Conservation (phyloP, 2,797 vertebrate species). For the Pelochelys cantorii region DNA sequence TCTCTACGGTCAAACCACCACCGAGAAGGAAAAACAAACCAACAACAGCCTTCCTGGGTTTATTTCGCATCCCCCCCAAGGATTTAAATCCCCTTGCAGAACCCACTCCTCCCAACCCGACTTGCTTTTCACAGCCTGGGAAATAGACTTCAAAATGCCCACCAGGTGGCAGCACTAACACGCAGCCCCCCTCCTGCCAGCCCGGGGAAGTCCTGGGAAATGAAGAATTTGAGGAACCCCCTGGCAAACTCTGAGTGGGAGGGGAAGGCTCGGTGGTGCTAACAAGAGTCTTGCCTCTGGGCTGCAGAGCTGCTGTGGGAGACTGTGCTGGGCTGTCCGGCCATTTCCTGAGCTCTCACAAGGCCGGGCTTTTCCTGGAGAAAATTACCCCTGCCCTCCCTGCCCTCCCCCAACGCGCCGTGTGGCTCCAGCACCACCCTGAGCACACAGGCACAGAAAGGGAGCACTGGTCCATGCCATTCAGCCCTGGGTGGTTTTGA, state of each 20-base stretch:
- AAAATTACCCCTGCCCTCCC: slow-evolving; percentile 6
- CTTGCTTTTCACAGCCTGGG: not conserved
- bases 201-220: not conserved
- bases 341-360: slow-evolving; percentile 26
- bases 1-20: not conserved
- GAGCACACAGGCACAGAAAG: not conserved
- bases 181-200: not conserved
- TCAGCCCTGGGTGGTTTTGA: slow-evolving; percentile 81
- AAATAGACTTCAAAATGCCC: not conserved
- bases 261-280: rapidly evolving
- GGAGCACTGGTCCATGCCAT: not conserved
- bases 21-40: not conserved
- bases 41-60: not conserved
- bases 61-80: not conserved
- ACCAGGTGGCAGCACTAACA: not conserved
- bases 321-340: not conserved
- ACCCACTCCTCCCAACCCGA: rapidly evolving
- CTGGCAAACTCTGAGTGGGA: rapidly evolving
- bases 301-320: not conserved
- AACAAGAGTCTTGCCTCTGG: rapidly evolving
- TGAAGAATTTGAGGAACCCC: not conserved
- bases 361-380: slow-evolving; percentile 12
- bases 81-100: not conserved
- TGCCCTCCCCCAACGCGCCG: not conserved
- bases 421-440: not conserved